phyloP scores from a whole-genome alignment of 2,797 vertebrate species.

The Chloroceryle amazona region DNA sequence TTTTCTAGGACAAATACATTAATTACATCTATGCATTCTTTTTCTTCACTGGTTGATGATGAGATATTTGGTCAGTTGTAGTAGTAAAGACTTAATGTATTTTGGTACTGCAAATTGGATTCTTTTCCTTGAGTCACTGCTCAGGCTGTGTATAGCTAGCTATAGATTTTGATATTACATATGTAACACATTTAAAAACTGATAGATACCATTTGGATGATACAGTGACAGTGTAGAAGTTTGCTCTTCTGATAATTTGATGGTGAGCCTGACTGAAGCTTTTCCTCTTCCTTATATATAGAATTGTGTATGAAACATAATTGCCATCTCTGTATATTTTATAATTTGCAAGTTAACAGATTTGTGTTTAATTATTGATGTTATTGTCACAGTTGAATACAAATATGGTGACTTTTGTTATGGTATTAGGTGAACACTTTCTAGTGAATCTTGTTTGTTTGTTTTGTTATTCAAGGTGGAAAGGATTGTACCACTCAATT shows the following conservation, averaged over 20 bases:
- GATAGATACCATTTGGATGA: neutral
- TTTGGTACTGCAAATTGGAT: neutral
- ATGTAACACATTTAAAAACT: neutral
- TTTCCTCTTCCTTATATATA: neutral
- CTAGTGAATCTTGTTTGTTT: neutral
- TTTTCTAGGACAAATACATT: neutral
- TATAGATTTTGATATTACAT: neutral
- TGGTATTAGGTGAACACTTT: neutral
- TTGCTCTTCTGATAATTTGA: neutral
- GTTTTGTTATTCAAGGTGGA: neutral
- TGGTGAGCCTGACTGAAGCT: neutral
- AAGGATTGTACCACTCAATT: neutral
- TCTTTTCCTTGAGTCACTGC: neutral
- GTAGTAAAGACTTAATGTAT: neutral
- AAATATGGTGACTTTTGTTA: neutral
- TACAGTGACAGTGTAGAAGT: neutral
- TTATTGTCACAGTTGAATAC: neutral
- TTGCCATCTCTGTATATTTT: neutral
- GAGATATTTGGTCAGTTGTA: neutral
- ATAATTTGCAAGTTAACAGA: neutral
- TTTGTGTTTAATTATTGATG: neutral
- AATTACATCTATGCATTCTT: neutral
- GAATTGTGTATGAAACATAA: neutral
- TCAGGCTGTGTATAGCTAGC: neutral
- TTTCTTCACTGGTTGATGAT: neutral